Conservation (phyloP, 2,113 vertebrate species). For the Carollia perspicillata region DNA sequence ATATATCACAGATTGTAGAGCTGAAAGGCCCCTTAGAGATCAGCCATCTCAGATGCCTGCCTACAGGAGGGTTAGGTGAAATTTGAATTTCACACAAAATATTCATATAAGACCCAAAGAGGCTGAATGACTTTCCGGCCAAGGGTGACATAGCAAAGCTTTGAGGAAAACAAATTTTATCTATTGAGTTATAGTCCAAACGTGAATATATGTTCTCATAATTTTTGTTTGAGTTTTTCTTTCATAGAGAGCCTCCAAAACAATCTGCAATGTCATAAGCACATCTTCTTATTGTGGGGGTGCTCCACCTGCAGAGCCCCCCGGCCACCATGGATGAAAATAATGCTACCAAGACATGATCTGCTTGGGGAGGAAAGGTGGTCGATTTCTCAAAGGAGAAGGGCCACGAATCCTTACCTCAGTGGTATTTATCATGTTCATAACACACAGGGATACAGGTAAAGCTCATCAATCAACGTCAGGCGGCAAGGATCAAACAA, state of each 20-base stretch:
- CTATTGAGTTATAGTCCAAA: background rate
- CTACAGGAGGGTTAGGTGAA: background rate
- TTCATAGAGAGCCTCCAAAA: background rate
- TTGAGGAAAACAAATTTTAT: background rate
- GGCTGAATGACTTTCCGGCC: background rate
- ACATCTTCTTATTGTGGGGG: too few relatives aligned
- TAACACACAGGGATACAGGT: too few relatives aligned
- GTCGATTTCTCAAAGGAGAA: too few relatives aligned
- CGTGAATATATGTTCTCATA: background rate
- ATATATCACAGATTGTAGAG: background rate
- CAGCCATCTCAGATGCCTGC: background rate
- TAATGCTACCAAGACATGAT: too few relatives aligned
- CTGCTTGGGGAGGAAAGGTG: too few relatives aligned
- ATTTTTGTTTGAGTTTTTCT: background rate
- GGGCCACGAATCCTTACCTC: too few relatives aligned
- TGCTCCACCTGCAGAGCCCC: too few relatives aligned
- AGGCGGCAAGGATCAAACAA: too few relatives aligned
- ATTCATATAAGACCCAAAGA: background rate
- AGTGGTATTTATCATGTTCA: too few relatives aligned
- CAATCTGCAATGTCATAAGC: background rate
- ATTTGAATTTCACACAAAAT: background rate
- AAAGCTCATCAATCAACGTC: too few relatives aligned
- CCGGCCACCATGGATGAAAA: too few relatives aligned
- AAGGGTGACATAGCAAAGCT: background rate
- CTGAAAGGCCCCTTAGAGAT: background rate